Conservation (phyloP, 1,140 invertebrate species). For the Ceratoteleas bidentatus region DNA sequence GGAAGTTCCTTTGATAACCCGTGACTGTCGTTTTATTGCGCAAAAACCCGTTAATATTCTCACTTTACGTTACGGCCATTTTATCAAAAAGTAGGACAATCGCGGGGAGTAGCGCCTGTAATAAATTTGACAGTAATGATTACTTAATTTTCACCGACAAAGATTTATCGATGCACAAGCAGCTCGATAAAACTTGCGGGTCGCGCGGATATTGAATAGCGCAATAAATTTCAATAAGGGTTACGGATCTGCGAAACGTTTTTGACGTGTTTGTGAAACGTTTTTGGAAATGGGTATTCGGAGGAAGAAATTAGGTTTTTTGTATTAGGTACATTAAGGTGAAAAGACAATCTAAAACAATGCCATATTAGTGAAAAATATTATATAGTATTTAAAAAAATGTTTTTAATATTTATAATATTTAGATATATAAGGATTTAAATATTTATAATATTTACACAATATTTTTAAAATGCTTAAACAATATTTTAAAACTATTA, state of each 20-base stretch:
- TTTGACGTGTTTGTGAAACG: too few relatives aligned
- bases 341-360: too few relatives aligned
- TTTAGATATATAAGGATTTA: too few relatives aligned
- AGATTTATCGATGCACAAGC: conserved; percentile 30
- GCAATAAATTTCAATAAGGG: conserved; percentile 33
- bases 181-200: conserved; percentile 15
- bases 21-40: conserved; percentile 40
- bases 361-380: too few relatives aligned
- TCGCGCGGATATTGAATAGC: conserved; percentile 22
- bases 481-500: too few relatives aligned
- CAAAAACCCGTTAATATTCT: conserved; percentile 37
- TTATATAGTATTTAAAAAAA: too few relatives aligned
- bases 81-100: conserved; percentile 31
- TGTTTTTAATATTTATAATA: too few relatives aligned
- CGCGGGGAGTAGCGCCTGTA: conserved; percentile 13
- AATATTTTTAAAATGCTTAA: too few relatives aligned
- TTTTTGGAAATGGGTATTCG: too few relatives aligned
- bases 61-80: conserved; percentile 35
- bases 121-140: conserved; percentile 47
- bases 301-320: too few relatives aligned
- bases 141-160: conserved; percentile 36
- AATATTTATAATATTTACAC: too few relatives aligned
- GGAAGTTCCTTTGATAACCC: conserved; percentile 37
- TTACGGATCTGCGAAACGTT: conserved; percentile 1
- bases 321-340: too few relatives aligned